These are phyloP conservation scores for Clarias laeviceps DNA, from an alignment of 2,797 vertebrate genomes.

Conservation along the genomic window DNA sequence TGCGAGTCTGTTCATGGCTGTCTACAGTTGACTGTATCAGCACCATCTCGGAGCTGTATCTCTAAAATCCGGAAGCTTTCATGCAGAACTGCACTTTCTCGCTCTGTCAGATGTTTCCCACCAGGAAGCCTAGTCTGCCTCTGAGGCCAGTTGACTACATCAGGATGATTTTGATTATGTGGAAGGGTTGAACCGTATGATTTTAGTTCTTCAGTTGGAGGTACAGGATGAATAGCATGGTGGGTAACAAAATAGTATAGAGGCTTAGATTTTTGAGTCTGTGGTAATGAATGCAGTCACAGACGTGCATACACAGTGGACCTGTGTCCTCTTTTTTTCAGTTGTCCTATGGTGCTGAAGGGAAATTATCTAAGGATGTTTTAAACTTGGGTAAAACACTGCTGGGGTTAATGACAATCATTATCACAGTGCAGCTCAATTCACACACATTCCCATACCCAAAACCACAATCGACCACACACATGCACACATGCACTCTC, in stretches of 20 bases:
- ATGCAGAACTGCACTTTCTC: slow-evolving; percentile 32
- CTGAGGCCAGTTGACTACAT: slow-evolving; percentile 7
- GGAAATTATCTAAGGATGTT: slow-evolving; percentile 19
- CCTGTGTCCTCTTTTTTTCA: not conserved
- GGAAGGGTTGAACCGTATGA: slow-evolving; percentile 1
- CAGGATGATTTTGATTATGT: slow-evolving; percentile 20
- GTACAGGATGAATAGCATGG: not conserved
- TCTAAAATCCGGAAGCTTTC: not conserved
- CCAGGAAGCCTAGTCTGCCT: slow-evolving; percentile 25
- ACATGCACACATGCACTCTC: slow-evolving; percentile 14
- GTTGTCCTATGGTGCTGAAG: not conserved
- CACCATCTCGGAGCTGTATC: slow-evolving; percentile 13
- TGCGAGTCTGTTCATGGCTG: slow-evolving; percentile 7
- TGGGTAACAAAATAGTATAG: not conserved
- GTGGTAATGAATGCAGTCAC: not conserved
- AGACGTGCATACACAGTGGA: not conserved
- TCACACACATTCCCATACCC: slow-evolving; percentile 19
- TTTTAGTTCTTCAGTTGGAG: not conserved
- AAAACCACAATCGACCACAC: slow-evolving; percentile 1
- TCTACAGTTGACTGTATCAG: slow-evolving; percentile 33
- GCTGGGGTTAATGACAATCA: not conserved
- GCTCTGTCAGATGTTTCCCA: slow-evolving; percentile 16
- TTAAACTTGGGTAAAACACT: slow-evolving; percentile 36
- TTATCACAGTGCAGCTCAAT: slow-evolving; percentile 18
- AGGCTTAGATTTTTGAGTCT: slow-evolving; percentile 28